These are phyloP conservation scores for Tenthredo distinguenda DNA, from an alignment of 2,888 invertebrate species.

Conservation along the genomic window DNA sequence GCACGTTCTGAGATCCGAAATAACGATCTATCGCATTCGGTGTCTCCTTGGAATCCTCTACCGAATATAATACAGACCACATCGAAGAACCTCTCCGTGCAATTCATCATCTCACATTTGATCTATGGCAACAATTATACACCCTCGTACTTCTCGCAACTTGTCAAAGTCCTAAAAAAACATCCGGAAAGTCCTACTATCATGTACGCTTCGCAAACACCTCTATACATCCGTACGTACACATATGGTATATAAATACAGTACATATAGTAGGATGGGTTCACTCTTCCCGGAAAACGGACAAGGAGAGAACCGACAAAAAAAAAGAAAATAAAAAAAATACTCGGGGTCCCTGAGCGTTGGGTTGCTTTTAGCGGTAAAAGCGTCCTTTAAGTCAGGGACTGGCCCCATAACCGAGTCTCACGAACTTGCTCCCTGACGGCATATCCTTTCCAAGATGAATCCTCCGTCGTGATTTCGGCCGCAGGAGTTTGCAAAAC, in stretches of 20 bases:
- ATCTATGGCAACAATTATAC: background rate
- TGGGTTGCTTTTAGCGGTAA: conserved; percentile 51
- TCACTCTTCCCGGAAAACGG: conserved; percentile 8
- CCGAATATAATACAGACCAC: background rate
- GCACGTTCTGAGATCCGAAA: background rate
- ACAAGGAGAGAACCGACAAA: background rate
- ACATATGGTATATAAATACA: background rate
- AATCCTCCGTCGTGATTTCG: conserved; percentile 4
- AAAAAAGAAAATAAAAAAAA: background rate
- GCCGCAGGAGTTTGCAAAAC: background rate
- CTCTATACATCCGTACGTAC: background rate
- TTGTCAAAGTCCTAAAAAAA: conserved; percentile 25
- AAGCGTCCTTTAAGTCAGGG: conserved; percentile 45
- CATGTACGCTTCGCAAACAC: background rate
- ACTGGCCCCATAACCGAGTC: conserved; percentile 27
- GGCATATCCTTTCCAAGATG: background rate
- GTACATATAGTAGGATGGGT: background rate
- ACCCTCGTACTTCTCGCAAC: background rate
- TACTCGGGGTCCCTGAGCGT: conserved; percentile 22
- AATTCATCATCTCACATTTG: background rate
- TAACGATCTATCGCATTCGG: background rate
- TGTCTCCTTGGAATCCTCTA: background rate
- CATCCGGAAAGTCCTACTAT: background rate
- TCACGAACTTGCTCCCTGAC: conserved; percentile 4
- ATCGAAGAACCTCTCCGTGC: background rate